Base-by-base conservation (phyloP, 1,140 invertebrate genomes). In the Diabrotica virgifera region DNA sequence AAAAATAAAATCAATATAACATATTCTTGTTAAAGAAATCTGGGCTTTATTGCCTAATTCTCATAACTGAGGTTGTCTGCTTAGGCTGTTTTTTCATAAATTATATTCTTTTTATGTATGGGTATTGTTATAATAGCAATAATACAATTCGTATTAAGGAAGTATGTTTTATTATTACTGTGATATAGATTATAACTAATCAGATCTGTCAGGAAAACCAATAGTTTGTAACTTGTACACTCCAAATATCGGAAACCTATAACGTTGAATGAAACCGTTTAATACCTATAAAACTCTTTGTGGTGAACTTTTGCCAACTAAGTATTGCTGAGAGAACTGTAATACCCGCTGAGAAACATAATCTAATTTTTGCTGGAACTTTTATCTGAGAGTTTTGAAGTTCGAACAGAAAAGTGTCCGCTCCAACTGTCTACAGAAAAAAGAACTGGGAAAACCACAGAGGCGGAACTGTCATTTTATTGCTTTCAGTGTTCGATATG, bases 211-310 rank as follows among this genome's bases (percentile, higher is more conserved):
- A 6, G n/a, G 8, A 46, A 46, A 46, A 46, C 8, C 4, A 46
- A 46, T 46, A n/a, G 5, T 10, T n/a, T 46, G 8, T 46, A 46
- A n/a, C 40, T 46, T 46, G 4, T 46, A 8, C 8, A n/a, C 40
- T 46, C 2, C 2, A 3, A 46, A n/a, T 10, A 10, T 46, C 8
- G n/a, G 40, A n/a, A 46, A 46, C 4, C 4, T 36, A 36, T 37
- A 57, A 57, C 55, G n/a, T 57, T 57, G 12, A 3, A 36, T 36
- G 55, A 13, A 57, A 57, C 55, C 35, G 12, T 57, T 57, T 57
- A 57, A 57, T 57, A 57, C 55, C 55, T 57, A 57, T 57, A 57
- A 57, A 24, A 57, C 35, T 57, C 55, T 57, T 57, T 57, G 55
- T 57, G 55, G 55, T n/a, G 6, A 57, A 57, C 55, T 57, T 57